A percentile compares a stretch with the other conserved stretches of the same genome.
Conservation (phyloP, 2,888 invertebrate species). For the Scaeva pyrastri region DNA sequence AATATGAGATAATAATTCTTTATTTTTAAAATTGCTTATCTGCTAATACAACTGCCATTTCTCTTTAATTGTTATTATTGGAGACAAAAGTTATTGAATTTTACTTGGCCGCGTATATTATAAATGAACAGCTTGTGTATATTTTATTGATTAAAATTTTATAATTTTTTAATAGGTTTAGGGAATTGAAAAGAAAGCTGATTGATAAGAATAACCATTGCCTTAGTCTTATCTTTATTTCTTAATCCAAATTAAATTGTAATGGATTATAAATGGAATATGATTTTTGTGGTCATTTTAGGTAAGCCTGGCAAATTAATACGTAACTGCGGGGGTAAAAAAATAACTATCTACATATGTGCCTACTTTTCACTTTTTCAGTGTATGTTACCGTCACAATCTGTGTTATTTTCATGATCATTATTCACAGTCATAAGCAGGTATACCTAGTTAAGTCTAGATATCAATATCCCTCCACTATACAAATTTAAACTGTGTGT, state of each 20-base stretch:
- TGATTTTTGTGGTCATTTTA: conserved; percentile 29
- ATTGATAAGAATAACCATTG: not conserved
- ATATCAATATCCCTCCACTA: too few relatives aligned
- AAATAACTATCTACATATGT: too few relatives aligned
- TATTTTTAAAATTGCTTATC: too few relatives aligned
- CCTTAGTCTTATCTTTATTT: not conserved
- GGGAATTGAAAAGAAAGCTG: not conserved
- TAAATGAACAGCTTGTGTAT: too few relatives aligned
- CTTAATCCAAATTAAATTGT: not conserved
- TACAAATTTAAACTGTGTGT: too few relatives aligned
- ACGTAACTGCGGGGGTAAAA: not conserved
- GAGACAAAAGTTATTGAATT: too few relatives aligned
- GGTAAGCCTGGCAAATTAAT: conserved; percentile 40
- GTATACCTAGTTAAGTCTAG: too few relatives aligned
- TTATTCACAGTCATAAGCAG: not conserved
- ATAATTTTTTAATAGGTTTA: conserved; percentile 5
- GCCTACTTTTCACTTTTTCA: too few relatives aligned
- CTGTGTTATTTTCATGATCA: not conserved
- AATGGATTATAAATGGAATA: conserved; percentile 43
- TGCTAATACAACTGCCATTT: too few relatives aligned
- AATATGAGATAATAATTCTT: too few relatives aligned
- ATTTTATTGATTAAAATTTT: conserved; percentile 2
- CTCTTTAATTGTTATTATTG: too few relatives aligned
- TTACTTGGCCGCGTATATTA: too few relatives aligned
- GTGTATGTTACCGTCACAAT: not conserved